Conservation (phyloP, 2,888 invertebrate species). For the Mythimna impura region DNA sequence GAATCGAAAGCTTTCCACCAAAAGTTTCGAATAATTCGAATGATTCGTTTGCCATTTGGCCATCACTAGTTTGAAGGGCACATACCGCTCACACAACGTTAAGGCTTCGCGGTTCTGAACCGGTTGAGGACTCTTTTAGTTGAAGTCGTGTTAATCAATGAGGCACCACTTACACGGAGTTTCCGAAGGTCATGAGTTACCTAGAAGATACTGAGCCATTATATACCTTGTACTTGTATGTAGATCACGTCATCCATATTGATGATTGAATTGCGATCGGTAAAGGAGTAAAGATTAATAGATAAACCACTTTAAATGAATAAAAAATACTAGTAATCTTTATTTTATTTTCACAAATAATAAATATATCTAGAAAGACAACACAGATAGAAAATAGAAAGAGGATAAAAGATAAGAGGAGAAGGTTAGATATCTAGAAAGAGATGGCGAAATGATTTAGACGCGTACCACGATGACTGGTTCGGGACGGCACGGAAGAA, state of each 20-base stretch:
- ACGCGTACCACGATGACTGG: too few relatives aligned
- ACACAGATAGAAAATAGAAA: too few relatives aligned
- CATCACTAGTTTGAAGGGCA: conserved; percentile 57
- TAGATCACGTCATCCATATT: conserved; percentile 41
- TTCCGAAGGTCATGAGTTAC: conserved; percentile 46
- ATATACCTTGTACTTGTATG: conserved; percentile 8
- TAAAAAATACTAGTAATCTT: too few relatives aligned
- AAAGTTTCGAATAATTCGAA: background rate
- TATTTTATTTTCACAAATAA: too few relatives aligned
- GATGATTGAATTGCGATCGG: conserved; percentile 10
- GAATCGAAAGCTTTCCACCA: background rate
- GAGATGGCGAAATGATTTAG: too few relatives aligned
- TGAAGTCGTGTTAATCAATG: conserved; percentile 56
- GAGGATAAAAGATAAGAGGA: too few relatives aligned
- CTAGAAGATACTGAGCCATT: conserved; percentile 20
- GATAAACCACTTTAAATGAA: background rate
- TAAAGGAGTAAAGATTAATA: background rate
- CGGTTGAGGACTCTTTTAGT: conserved; percentile 56
- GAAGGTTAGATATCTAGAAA: too few relatives aligned
- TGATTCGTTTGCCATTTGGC: background rate
- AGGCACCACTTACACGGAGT: conserved; percentile 42
- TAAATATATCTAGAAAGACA: too few relatives aligned
- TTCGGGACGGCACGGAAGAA: too few relatives aligned
- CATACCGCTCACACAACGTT: conserved; percentile 33
- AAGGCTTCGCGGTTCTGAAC: conserved; percentile 44